Conservation (phyloP, 2,888 invertebrate genomes). For the Stictocephala bisonia region DNA sequence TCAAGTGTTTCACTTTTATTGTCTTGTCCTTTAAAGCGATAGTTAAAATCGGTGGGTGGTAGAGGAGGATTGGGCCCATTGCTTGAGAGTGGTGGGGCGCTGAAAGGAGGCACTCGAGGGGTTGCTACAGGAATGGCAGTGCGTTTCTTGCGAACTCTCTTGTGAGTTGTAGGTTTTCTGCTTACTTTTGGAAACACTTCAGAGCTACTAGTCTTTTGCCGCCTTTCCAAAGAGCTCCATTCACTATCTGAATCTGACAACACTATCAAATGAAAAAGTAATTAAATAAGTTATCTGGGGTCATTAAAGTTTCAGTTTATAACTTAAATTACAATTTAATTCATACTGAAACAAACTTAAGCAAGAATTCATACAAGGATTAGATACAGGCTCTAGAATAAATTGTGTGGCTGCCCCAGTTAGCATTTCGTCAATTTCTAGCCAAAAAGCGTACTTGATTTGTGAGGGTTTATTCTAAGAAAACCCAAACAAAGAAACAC, state of each 20-base stretch:
- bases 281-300: too few species aligned
- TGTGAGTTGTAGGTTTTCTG: slow-evolving; percentile 76
- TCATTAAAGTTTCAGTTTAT: too few species aligned
- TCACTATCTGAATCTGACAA: slow-evolving; percentile 94
- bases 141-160: slow-evolving; percentile 78
- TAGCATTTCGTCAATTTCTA: too few species aligned
- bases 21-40: slow-evolving; percentile 63
- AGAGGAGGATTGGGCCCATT: slow-evolving; percentile 51
- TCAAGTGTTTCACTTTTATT: slow-evolving; percentile 63
- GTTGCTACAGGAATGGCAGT: slow-evolving; percentile 88
- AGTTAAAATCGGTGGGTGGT: slow-evolving; percentile 63
- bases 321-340: too few species aligned
- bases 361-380: too few species aligned
- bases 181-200: slow-evolving; percentile 75
- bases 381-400: too few species aligned
- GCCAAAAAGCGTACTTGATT: too few species aligned
- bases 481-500: too few species aligned
- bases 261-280: slow-evolving; percentile 69
- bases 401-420: too few species aligned
- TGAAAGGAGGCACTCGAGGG: slow-evolving; percentile 79
- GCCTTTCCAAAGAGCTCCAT: slow-evolving; percentile 76
- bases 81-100: slow-evolving; percentile 38
- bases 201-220: slow-evolving; percentile 68
- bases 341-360: too few species aligned
- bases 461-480: too few species aligned